These are phyloP conservation scores for Cardiocondyla obscurior DNA, from an alignment of 1,140 invertebrate genomes.

Conservation along the genomic window DNA sequence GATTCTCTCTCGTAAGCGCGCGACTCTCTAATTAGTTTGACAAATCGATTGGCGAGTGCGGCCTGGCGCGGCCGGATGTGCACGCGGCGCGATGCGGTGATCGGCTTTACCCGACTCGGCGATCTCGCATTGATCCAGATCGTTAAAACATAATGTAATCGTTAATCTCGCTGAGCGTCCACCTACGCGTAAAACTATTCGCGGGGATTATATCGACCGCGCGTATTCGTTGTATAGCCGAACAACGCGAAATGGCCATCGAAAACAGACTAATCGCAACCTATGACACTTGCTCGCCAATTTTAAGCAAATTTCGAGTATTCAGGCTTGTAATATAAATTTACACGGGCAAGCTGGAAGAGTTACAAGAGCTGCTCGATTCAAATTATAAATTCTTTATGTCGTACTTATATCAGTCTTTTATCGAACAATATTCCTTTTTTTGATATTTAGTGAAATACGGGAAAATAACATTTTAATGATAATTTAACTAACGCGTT, in stretches of 20 bases:
- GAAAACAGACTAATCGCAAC: not conserved
- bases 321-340: not conserved
- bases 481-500: not conserved
- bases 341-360: not conserved
- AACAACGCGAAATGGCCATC: not conserved
- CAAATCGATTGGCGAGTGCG: slow-evolving; percentile 34
- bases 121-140: slow-evolving; percentile 50
- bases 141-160: slow-evolving; percentile 62
- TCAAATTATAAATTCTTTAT: not conserved
- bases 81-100: slow-evolving; percentile 3
- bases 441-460: not conserved
- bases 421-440: not conserved
- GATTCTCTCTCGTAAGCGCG: slow-evolving; percentile 27
- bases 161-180: slow-evolving; percentile 59
- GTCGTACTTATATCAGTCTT: not conserved
- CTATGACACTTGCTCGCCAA: not conserved
- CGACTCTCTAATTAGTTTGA: slow-evolving; percentile 56
- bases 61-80: slow-evolving; percentile 9
- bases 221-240: not conserved
- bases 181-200: slow-evolving; percentile 65
- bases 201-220: slow-evolving; percentile 59
- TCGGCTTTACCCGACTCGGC: slow-evolving; percentile 36
- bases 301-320: not conserved
- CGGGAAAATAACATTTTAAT: not conserved
- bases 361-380: not conserved